Base-by-base conservation (phyloP, 2,113 vertebrate genomes). In the Cercocebus atys region DNA sequence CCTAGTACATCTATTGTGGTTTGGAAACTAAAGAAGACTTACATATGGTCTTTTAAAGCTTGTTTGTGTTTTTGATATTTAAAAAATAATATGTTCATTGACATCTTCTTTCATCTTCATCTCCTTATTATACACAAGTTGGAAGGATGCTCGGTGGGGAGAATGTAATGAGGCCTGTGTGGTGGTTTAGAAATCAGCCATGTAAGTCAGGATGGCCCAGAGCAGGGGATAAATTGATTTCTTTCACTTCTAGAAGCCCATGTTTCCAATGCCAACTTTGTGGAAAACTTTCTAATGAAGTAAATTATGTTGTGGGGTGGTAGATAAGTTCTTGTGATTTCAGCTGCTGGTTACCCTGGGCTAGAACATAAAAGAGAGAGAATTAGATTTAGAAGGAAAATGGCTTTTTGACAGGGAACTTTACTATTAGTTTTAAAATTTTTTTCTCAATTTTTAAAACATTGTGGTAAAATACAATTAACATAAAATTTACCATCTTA, bases 21-120 rank as follows among this genome's bases (percentile, higher is more conserved):
- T 97, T 97, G 82, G 84, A 83, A 97, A 78, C 75, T 78, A 40
- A 87, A 91, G 93, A 87, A 90, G 43, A 76, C 43, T 45, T 81
- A 55, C 86, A 94, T 84, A 80, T 73, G 84, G 55, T 76, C 27
- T 87, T 93, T 89, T 47, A 92, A 76, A 91, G 40, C 38, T 20
- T 91, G 52, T 59, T 93, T 87, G 68, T 66, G 12, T 55, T 23
- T 90, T 91, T 78, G 13, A 88, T 40, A 85, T 90, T 87, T 2
- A 68, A 96, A 76, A 96, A 92, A 72, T 92, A 92, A 52, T 93
- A 57, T 92, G 57, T 75, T 90, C 70, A 30, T 70, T 94, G 86
- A 95, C n/a, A 88, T 92, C 80, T 93, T 89, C 59, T 97, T 94
- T 90, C 13, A 90, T 89, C 10, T 40, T 84, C 85, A 59, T 75